Evolutionary conservation across 2,797 vertebrate species (phyloP).

Genomic region (Ptychobarbus kaznakovi): DNA sequence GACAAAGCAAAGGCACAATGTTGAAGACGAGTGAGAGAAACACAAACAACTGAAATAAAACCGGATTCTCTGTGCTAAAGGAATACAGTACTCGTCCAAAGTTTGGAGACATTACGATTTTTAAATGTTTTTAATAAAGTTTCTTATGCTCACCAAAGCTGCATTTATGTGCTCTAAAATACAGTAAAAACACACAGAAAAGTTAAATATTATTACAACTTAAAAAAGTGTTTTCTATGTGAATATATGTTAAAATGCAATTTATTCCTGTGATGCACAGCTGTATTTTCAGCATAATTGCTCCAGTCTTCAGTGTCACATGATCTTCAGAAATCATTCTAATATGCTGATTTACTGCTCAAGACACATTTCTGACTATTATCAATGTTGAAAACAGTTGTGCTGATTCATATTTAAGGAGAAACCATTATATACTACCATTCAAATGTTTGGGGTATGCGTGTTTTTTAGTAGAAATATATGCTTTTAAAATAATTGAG

Average conservation of each 20-base stretch:
- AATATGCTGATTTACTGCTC: not conserved
- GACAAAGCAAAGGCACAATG: conserved; percentile 11
- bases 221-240: not conserved
- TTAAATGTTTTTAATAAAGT: not conserved
- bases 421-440: not conserved
- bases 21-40: not conserved
- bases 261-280: not conserved
- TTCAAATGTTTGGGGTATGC: too few species aligned
- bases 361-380: not conserved
- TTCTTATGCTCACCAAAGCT: not conserved
- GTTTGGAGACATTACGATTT: not conserved
- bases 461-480: not conserved
- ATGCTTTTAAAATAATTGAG: not conserved
- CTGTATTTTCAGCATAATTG: not conserved
- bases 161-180: not conserved
- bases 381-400: not conserved
- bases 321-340: not conserved
- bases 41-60: not conserved
- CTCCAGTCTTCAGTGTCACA: not conserved
- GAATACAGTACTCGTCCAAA: not conserved
- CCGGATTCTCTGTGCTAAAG: not conserved
- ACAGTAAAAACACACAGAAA: not conserved
- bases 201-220: not conserved
- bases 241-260: not conserved
- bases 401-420: not conserved